Base-by-base conservation (phyloP, 2,797 vertebrate genomes). In the Poeciliopsis paucimaculata region DNA sequence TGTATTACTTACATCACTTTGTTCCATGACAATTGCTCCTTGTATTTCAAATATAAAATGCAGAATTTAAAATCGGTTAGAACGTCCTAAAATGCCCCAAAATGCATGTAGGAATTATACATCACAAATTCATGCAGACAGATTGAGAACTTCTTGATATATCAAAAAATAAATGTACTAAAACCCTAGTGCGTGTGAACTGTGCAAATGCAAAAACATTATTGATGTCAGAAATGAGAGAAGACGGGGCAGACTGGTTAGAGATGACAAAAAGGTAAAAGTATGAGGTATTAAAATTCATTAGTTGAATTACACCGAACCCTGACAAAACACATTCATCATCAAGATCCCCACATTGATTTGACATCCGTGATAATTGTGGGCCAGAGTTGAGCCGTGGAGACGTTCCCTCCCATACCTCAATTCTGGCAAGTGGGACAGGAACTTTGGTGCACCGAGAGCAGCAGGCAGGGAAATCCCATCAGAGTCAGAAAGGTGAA, bases 401-500 rank as follows among this genome's bases (percentile, higher is more conserved):
- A 87, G 88, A 90, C 86, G 0, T 83, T 83, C 57, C 73, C 77
- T 84, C 78, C 80, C 43, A 86, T 81, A 66, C 70, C 62, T 85
- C 75, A 3, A 79, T 62, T 62, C 77, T 78, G 72, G 60, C 20
- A 64, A 81, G 75, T 47, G 41, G 72, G 62, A 78, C 16, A 11
- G 47, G 80, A 36, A 78, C 82, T 86, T 87, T 89, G 77, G 86
- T 64, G 55, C 31, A 23, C 20, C 8, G 41, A 77, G 12, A 74
- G 36, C 31, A 12, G 11, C 6, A 4, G 49, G 31, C 51, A 26
- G 73, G 36, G 31, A 62, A 76, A 71, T 3, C 49, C 23, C 36
- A 68, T 68, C 4, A 74, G 62, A 73, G 2, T 9, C 23, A 74
- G 70, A 72, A 43, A 49, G 36, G 26, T 39, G 36, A 78, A 70